Evolutionary conservation across 2,113 vertebrate genomes (phyloP).

Genomic region (Lophochroa leadbeateri): DNA sequence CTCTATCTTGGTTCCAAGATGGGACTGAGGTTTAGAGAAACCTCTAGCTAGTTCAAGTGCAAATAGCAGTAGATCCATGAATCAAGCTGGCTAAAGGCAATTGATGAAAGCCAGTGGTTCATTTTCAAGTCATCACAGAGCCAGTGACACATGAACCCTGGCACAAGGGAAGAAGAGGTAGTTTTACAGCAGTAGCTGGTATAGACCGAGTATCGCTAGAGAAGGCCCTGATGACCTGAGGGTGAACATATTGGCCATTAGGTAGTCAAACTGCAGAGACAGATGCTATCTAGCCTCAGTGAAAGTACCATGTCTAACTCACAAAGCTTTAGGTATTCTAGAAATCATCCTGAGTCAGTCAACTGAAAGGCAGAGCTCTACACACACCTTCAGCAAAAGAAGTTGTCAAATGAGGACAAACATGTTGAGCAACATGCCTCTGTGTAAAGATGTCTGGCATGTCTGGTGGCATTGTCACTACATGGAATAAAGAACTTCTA

Average conservation of each 20-base stretch:
- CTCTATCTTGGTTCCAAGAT: background rate
- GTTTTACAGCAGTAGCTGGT: background rate
- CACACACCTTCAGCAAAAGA: background rate
- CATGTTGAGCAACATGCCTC: background rate
- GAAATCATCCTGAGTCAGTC: background rate
- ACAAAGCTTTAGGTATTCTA: background rate
- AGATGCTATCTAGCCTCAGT: background rate
- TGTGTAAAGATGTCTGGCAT: background rate
- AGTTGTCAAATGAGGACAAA: background rate
- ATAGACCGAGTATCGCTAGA: background rate
- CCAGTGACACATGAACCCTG: background rate
- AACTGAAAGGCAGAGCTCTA: background rate
- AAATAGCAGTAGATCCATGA: background rate
- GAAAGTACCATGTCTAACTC: background rate
- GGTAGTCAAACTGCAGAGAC: background rate
- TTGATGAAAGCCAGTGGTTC: background rate
- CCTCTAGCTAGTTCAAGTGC: background rate
- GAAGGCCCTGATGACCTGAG: background rate
- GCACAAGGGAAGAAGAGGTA: background rate
- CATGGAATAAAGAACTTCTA: background rate
- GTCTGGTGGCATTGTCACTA: background rate
- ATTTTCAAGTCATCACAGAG: background rate
- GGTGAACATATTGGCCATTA: rapidly evolving
- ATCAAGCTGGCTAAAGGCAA: background rate
- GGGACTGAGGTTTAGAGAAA: background rate